Percentiles rank a stretch among this genome's conserved stretches.
Evolutionary conservation across 2,113 vertebrate species (phyloP).

Genomic region (Lagopus leucura): DNA sequence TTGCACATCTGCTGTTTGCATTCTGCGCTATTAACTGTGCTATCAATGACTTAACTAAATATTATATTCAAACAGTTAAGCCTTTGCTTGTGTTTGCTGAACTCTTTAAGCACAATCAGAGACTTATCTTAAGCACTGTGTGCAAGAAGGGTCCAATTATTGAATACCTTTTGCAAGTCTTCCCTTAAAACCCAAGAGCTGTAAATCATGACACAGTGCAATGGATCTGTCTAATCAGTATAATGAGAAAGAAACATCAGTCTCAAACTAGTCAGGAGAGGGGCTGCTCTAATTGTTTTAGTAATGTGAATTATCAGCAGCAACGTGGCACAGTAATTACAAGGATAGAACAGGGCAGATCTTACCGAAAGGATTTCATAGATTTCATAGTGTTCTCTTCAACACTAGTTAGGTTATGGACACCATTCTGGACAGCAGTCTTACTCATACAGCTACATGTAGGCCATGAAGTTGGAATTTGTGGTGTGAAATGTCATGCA

Average conservation of each 20-base stretch:
- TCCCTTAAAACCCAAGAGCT: neutral
- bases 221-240: neutral
- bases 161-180: neutral
- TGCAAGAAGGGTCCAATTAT: neutral
- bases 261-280: neutral
- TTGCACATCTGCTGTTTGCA: neutral
- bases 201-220: neutral
- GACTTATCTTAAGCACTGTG: neutral
- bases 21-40: neutral
- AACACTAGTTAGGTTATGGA: neutral
- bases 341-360: rapidly evolving
- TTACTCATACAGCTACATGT: neutral
- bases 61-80: neutral
- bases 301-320: neutral
- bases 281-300: neutral
- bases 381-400: neutral
- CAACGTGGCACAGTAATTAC: neutral
- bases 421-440: neutral
- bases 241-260: neutral
- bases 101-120: neutral
- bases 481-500: neutral
- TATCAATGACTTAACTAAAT: neutral
- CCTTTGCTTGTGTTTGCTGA: neutral
- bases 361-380: neutral
- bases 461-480: neutral